Conservation (phyloP, 2,888 invertebrate genomes). For the Tipula unca region DNA sequence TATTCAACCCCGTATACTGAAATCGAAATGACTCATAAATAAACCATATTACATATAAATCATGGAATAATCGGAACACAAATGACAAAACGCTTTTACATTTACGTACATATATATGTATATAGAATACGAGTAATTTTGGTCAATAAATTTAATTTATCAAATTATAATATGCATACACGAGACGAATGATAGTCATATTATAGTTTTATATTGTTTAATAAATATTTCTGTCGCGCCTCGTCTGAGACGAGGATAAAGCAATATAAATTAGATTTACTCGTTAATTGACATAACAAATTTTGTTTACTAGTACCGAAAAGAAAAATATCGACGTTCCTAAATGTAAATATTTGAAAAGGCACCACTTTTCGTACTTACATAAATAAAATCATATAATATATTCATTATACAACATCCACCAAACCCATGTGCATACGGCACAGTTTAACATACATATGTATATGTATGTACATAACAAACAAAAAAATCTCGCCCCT, state of each 20-base stretch:
- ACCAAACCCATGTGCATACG: background rate
- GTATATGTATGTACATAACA: no score
- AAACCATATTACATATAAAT: background rate
- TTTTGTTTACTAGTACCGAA: background rate
- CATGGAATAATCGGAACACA: background rate
- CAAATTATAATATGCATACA: background rate
- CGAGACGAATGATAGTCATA: background rate
- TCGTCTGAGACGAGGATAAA: background rate
- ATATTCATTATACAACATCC: background rate
- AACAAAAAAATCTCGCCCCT: background rate
- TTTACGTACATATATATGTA: no score
- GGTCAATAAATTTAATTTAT: background rate
- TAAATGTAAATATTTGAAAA: background rate
- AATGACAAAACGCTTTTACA: background rate
- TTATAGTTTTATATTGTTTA: background rate
- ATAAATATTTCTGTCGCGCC: background rate
- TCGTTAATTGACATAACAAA: background rate
- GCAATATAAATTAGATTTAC: background rate
- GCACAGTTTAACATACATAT: background rate
- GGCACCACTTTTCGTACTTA: background rate
- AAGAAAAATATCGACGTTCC: background rate
- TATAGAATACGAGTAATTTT: no score
- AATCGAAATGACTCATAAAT: background rate
- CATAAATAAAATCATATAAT: background rate
- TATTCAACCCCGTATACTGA: background rate